Evolutionary conservation across 2,888 invertebrate genomes (phyloP).

Genomic region (Tenthredo scrophulariae): DNA sequence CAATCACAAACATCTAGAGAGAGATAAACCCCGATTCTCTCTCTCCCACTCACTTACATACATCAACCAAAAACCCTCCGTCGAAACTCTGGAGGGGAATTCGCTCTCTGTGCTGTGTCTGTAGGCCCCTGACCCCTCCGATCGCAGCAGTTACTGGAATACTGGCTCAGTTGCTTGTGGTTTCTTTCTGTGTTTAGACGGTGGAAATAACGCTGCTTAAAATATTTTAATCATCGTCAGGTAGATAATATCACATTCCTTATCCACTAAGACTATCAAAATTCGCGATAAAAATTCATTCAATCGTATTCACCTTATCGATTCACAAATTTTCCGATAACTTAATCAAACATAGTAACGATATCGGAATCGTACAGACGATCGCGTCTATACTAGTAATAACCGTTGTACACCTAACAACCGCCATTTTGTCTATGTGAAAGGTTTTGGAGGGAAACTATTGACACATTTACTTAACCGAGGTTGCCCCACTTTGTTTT

Average conservation of each 20-base stretch:
- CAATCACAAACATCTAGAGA: slow-evolving; percentile 9
- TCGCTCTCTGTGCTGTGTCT: neutral
- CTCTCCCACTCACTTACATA: neutral
- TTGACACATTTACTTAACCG: slow-evolving; percentile 38
- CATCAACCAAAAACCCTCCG: neutral
- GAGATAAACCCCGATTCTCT: neutral
- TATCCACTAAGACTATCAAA: neutral
- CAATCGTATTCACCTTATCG: neutral
- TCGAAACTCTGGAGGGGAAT: neutral
- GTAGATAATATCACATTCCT: slow-evolving; percentile 8
- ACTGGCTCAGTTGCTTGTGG: slow-evolving; percentile 34
- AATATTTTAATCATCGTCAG: slow-evolving; percentile 20
- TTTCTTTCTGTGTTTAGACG: neutral
- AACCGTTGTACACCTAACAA: slow-evolving; percentile 53
- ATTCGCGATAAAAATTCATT: neutral
- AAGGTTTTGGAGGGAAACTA: slow-evolving; percentile 74
- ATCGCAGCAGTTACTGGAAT: slow-evolving; percentile 21
- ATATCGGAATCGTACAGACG: slow-evolving; percentile 7
- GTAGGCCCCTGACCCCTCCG: slow-evolving; percentile 37
- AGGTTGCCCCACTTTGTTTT: neutral
- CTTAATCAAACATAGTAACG: neutral
- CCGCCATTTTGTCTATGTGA: slow-evolving; percentile 74
- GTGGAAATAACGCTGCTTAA: slow-evolving; percentile 16
- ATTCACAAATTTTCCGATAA: neutral
- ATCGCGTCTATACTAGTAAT: slow-evolving; percentile 35